Percentiles rank a stretch among this genome's conserved stretches.
phyloP scores from a whole-genome alignment of 2,888 invertebrate species.

The Napeogenes sylphis region DNA sequence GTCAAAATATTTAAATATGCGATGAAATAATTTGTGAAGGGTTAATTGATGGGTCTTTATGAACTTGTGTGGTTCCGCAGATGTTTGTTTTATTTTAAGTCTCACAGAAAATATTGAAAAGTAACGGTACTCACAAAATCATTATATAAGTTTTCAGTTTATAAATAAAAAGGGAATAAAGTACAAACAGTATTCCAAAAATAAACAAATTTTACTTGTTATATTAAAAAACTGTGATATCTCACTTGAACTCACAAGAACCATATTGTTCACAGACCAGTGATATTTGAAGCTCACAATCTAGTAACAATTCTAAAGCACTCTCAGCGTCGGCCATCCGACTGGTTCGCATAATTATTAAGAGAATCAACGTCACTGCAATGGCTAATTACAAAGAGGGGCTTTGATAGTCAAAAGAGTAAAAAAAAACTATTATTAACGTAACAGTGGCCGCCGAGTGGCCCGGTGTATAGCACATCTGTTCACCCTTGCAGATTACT shows the following conservation, averaged over 20 bases:
- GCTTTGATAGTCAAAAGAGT: constrained; percentile 64
- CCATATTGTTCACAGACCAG: constrained; percentile 6
- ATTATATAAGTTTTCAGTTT: constrained; percentile 1
- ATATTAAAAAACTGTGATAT: neutral
- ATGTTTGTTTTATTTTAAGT: constrained; percentile 22
- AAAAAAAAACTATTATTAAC: constrained; percentile 70
- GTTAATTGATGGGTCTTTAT: constrained; percentile 55
- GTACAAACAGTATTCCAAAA: too few species aligned
- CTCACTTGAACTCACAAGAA: neutral
- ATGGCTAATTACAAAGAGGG: constrained; percentile 74
- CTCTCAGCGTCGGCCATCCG: constrained; percentile 41
- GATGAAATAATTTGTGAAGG: constrained; percentile 68
- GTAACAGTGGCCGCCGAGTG: constrained; percentile 73
- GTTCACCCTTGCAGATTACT: constrained; percentile 71
- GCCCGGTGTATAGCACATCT: constrained; percentile 74
- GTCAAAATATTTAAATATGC: constrained; percentile 77
- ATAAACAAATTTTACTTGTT: neutral
- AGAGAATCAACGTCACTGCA: constrained; percentile 62
- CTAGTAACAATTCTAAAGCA: constrained; percentile 35
- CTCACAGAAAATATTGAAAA: neutral
- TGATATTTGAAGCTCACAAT: constrained; percentile 3
- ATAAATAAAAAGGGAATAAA: too few species aligned
- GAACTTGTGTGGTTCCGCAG: constrained; percentile 38
- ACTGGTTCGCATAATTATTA: constrained; percentile 59
- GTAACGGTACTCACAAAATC: neutral